Evolutionary conservation across 2,888 invertebrate species (phyloP).

Genomic region (Xestia sexstrigata): DNA sequence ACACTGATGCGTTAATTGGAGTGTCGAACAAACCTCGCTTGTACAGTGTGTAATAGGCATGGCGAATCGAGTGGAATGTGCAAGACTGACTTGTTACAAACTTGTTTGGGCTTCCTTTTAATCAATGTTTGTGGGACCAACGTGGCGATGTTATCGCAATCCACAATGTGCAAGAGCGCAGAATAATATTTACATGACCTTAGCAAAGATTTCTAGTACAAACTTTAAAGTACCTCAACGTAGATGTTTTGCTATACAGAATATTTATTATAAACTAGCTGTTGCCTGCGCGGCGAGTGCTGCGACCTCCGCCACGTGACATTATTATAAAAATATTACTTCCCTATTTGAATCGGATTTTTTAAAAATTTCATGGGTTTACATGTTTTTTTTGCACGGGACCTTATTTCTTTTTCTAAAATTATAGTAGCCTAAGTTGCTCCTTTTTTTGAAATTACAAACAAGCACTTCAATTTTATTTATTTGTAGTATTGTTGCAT

Average conservation of each 20-base stretch:
- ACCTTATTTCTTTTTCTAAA: neutral
- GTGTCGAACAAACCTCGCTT: neutral
- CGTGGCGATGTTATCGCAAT: neutral
- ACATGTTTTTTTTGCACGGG: neutral
- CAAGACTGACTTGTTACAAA: slow-evolving; percentile 3
- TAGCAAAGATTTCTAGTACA: slow-evolving; percentile 6
- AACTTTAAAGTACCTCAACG: neutral
- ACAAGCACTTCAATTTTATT: neutral
- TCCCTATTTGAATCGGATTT: neutral
- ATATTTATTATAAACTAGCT: neutral
- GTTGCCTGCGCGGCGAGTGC: no score
- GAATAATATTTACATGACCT: neutral
- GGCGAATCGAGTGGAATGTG: slow-evolving; percentile 4
- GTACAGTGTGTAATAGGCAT: neutral
- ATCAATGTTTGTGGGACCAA: neutral
- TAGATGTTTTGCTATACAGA: neutral
- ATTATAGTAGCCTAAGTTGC: neutral
- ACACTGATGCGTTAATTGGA: slow-evolving; percentile 20
- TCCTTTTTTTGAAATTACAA: neutral
- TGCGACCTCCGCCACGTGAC: neutral
- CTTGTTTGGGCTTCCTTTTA: slow-evolving; percentile 6
- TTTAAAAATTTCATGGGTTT: neutral
- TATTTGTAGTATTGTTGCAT: neutral
- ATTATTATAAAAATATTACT: neutral
- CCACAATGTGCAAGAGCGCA: neutral